Percentiles rank a stretch among this genome's conserved stretches.
These are phyloP conservation scores for Hylaeus anthracinus DNA, from an alignment of 1,140 invertebrate genomes.

Conservation along the genomic window DNA sequence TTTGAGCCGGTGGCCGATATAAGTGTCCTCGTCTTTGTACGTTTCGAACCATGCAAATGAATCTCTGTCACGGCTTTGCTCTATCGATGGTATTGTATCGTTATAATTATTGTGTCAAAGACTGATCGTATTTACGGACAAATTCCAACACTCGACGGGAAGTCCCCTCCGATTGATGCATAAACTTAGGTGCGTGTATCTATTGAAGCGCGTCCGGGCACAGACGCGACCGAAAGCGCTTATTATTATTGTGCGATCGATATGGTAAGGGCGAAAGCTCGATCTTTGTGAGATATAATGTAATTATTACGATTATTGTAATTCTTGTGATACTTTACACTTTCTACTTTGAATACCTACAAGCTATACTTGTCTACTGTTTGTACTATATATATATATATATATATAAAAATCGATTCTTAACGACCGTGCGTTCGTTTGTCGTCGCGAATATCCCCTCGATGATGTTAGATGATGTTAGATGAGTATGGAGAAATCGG, in stretches of 20 bases:
- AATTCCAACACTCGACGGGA: conserved; percentile 47
- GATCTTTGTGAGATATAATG: conserved; percentile 54
- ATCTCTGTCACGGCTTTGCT: conserved; percentile 60
- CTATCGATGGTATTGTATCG: conserved; percentile 60
- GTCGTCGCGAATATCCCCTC: conserved; percentile 34
- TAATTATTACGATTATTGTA: conserved; percentile 73
- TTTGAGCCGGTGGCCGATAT: conserved; percentile 54
- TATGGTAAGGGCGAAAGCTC: conserved; percentile 52
- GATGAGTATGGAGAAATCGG: background rate
- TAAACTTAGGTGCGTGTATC: conserved; percentile 39
- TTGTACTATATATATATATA: conserved; percentile 52
- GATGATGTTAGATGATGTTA: background rate
- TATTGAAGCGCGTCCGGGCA: conserved; percentile 45
- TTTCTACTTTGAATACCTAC: conserved; percentile 77
- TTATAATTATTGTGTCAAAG: conserved; percentile 70
- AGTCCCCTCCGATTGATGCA: conserved; percentile 10
- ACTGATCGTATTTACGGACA: conserved; percentile 71
- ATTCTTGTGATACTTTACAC: conserved; percentile 78
- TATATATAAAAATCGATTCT: conserved; percentile 40
- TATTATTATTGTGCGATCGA: conserved; percentile 63
- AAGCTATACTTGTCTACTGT: conserved; percentile 67
- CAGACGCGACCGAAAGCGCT: conserved; percentile 57
- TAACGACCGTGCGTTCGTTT: conserved; percentile 50
- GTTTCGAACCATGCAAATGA: conserved; percentile 33
- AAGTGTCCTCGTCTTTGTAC: conserved; percentile 60